Conservation (phyloP, 2,888 invertebrate genomes). For the Panopea generosa region DNA sequence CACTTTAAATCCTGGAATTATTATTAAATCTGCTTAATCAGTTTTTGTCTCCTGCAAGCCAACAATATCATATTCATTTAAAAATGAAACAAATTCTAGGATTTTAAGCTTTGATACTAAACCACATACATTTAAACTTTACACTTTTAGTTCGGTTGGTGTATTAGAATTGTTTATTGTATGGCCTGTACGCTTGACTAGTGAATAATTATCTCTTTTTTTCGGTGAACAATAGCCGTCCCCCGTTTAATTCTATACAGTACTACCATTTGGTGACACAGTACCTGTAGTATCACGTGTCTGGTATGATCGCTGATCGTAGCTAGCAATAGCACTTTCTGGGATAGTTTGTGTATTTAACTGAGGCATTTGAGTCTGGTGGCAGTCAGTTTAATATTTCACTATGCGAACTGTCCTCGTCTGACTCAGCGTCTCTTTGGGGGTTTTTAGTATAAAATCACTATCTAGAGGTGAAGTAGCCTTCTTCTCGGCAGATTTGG, state of each 20-base stretch:
- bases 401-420: no score
- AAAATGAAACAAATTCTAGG: conserved; percentile 5
- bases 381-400: no score
- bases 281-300: no score
- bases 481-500: not conserved
- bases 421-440: not conserved
- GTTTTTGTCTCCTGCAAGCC: conserved; percentile 22
- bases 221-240: conserved; percentile 10
- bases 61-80: conserved; percentile 14
- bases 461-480: conserved; percentile 9
- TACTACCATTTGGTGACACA: no score
- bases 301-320: no score
- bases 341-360: no score
- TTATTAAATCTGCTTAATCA: conserved; percentile 4
- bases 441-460: conserved; percentile 12
- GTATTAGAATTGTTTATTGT: no score
- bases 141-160: not conserved
- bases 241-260: not conserved
- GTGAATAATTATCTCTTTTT: not conserved
- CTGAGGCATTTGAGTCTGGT: no score
- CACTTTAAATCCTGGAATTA: not conserved
- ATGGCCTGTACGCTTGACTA: no score
- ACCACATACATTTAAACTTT: conserved; percentile 26
- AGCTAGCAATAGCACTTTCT: no score
- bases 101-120: conserved; percentile 8